Evolutionary conservation across 2,797 vertebrate genomes (phyloP), one percentile per base, ranked within the genome.

Genomic region (Pyrocephalus nanus): DNA sequence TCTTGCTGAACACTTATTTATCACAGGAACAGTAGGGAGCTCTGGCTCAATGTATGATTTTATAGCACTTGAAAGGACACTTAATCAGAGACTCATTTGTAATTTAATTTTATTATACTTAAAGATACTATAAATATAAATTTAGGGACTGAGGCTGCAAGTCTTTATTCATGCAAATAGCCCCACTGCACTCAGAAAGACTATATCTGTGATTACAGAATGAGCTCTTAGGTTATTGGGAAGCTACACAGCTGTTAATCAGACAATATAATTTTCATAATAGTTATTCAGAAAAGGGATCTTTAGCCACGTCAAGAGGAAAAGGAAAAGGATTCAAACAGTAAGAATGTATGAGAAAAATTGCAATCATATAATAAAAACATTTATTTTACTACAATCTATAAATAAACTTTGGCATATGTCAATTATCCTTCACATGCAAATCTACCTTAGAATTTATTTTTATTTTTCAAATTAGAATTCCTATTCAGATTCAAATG

Each of bases 51-150:
- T 74, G 67, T 38, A 90, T 91, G 87, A 84, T 89, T 96, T 96
- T 92, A 92, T 57, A 82, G 60, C 64, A 89, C 88, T 95, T 95
- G 90, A 93, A 96, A 94, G 92, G 71, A 95, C 82, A 91, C 88
- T 96, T 95, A 94, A 96, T 96, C 95, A 96, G 90, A 84, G 48
- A 76, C 38, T 96, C 83, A 94, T 93, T 95, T 96, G 94, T 96
- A 95, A 93, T 95, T 91, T 95, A 94, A 89, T 94, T 95, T 95
- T 95, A 92, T 95, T 95, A 89, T 73, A 74, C 93, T 91, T 96
- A 79, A 85, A 93, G 88, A 89, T 87, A 92, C 61, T 85, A 95
- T 95, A 94, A 95, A 96, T 95, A 95, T 65, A 95, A 96, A 94
- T 96, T 92, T 96, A 92, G 74, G 62, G 90, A 88, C 92, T 76